Evolutionary conservation across 2,113 vertebrate species (phyloP).

Genomic region (Neopipo cinnamomea): DNA sequence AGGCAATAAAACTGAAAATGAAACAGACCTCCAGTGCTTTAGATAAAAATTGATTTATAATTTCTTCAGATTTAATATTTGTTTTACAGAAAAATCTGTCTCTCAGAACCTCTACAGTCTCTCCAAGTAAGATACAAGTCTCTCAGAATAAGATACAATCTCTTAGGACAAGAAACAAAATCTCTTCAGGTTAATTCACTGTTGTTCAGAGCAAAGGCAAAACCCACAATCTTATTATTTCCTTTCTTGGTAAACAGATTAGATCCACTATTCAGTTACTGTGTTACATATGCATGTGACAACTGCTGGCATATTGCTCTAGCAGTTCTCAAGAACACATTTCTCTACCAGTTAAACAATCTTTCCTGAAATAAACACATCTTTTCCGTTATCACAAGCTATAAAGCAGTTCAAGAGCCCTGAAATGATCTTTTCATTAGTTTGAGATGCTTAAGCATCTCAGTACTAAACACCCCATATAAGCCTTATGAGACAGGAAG

Average conservation of each 20-base stretch:
- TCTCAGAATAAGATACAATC: background rate
- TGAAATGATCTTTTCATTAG: constrained; percentile 64
- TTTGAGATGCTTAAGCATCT: constrained; percentile 35
- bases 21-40: background rate
- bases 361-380: constrained; percentile 50
- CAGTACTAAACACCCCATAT: constrained; percentile 31
- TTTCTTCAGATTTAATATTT: background rate
- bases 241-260: constrained; percentile 13
- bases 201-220: background rate
- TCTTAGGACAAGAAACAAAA: background rate
- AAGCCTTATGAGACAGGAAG: constrained; percentile 33
- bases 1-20: background rate
- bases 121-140: background rate
- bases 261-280: background rate
- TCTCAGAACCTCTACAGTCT: background rate
- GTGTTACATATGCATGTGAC: background rate
- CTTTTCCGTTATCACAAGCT: constrained; percentile 26
- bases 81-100: background rate
- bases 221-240: background rate
- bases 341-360: constrained; percentile 44
- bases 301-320: background rate
- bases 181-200: constrained; percentile 16
- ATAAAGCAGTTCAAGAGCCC: constrained; percentile 51
- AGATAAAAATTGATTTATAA: background rate
- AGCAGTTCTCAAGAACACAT: background rate